Percentiles rank a stretch among this genome's conserved stretches.
phyloP scores from a whole-genome alignment of 2,888 invertebrate genomes.

The Brassicogethes aeneus region DNA sequence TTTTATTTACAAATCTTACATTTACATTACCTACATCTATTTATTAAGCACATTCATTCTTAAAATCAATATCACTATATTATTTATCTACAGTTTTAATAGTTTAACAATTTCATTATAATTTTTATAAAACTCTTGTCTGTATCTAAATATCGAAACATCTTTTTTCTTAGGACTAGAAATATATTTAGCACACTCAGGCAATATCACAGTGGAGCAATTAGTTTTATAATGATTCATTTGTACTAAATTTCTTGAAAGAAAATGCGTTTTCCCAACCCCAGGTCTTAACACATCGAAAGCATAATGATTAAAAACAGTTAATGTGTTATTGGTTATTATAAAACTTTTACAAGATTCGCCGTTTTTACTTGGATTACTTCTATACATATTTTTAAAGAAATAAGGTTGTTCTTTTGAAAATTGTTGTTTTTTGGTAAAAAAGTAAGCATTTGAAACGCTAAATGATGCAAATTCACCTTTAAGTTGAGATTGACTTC shows the following conservation, averaged over 20 bases:
- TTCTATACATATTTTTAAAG: slow-evolving; percentile 22
- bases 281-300: slow-evolving; percentile 49
- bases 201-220: slow-evolving; percentile 31
- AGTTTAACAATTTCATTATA: slow-evolving; percentile 11
- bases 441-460: slow-evolving; percentile 54
- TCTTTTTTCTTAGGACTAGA: slow-evolving; percentile 30
- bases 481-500: slow-evolving; percentile 16
- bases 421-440: slow-evolving; percentile 13
- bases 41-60: too few relatives aligned
- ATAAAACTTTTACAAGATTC: slow-evolving; percentile 67
- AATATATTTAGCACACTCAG: slow-evolving; percentile 32
- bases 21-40: too few relatives aligned
- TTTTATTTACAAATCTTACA: too few relatives aligned
- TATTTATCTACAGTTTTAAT: too few relatives aligned
- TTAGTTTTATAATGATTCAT: slow-evolving; percentile 58
- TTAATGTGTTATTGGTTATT: slow-evolving; percentile 53
- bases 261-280: slow-evolving; percentile 47
- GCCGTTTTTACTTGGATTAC: slow-evolving; percentile 48
- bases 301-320: slow-evolving; percentile 70
- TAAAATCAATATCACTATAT: too few relatives aligned
- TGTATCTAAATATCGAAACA: slow-evolving; percentile 27
- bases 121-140: slow-evolving; percentile 17
- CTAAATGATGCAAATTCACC: slow-evolving; percentile 48
- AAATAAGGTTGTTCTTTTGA: slow-evolving; percentile 18
- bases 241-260: slow-evolving; percentile 51